phyloP scores from a whole-genome alignment of 2,888 invertebrate genomes.

The Allacma fusca region DNA sequence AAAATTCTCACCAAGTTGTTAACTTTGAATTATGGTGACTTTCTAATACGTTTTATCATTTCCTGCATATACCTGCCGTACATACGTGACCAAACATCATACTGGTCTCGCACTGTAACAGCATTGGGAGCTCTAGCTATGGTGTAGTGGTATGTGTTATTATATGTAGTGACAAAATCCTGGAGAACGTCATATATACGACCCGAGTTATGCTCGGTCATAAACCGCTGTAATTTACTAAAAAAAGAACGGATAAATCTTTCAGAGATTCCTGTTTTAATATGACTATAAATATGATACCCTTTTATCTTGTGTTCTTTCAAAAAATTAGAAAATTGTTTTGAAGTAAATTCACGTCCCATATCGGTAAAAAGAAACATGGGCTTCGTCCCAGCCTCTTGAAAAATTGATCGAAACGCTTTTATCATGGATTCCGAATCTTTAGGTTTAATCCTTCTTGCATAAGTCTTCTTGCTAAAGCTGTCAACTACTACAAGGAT shows the following conservation, averaged over 20 bases:
- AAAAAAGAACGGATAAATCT: conserved; percentile 10
- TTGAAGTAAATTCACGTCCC: neutral
- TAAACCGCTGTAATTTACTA: conserved; percentile 24
- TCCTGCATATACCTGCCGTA: neutral
- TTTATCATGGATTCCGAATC: no score
- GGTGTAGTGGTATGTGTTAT: neutral
- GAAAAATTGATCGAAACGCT: conserved; percentile 18
- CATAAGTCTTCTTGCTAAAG: no score
- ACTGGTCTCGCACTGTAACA: neutral
- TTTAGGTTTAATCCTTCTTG: no score
- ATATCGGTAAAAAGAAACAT: neutral
- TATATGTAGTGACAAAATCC: neutral
- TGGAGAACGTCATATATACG: neutral
- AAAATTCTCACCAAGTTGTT: neutral
- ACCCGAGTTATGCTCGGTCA: neutral
- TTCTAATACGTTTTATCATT: neutral
- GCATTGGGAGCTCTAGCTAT: neutral
- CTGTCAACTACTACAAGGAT: no score
- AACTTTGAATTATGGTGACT: neutral
- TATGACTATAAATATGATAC: no score
- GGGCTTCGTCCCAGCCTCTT: neutral
- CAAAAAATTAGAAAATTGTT: neutral
- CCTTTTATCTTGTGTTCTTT: neutral
- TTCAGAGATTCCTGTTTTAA: no score
- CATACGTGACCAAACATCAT: neutral